Evolutionary conservation across 2,797 vertebrate genomes (phyloP).

Genomic region (Danio tinwini): DNA sequence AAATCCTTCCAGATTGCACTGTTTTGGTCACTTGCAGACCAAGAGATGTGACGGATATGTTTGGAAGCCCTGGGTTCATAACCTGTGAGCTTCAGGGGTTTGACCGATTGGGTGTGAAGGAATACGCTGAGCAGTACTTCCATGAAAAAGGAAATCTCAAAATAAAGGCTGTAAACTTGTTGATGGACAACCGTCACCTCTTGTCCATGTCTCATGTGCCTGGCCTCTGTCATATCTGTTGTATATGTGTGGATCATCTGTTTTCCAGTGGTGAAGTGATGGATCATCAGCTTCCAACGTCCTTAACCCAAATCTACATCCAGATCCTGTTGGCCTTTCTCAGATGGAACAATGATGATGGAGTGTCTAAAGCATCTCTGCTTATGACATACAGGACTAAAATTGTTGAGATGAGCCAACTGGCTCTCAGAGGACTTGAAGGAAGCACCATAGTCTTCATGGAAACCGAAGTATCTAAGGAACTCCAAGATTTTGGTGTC

Average conservation of each 20-base stretch:
- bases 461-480: slow-evolving; percentile 71
- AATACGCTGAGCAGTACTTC: slow-evolving; percentile 83
- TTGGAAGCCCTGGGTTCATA: slow-evolving; percentile 68
- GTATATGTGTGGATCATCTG: slow-evolving; percentile 83
- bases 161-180: slow-evolving; percentile 71
- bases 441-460: slow-evolving; percentile 81
- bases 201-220: slow-evolving; percentile 84
- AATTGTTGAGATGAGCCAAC: slow-evolving; percentile 76
- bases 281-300: slow-evolving; percentile 74
- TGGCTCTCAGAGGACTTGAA: slow-evolving; percentile 84
- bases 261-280: slow-evolving; percentile 56
- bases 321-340: slow-evolving; percentile 81
- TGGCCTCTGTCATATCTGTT: slow-evolving; percentile 85
- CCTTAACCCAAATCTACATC: slow-evolving; percentile 86
- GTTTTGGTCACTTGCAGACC: slow-evolving; percentile 86
- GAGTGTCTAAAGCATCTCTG: not conserved
- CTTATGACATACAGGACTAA: slow-evolving; percentile 61
- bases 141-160: slow-evolving; percentile 61
- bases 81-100: slow-evolving; percentile 84
- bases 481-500: slow-evolving; percentile 76
- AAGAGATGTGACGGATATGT: slow-evolving; percentile 75
- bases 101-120: slow-evolving; percentile 74
- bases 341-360: slow-evolving; percentile 53
- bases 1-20: slow-evolving; percentile 84
- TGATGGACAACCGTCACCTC: slow-evolving; percentile 76